These are phyloP conservation scores for Orius laevigatus DNA, from an alignment of 1,140 invertebrate species.

Conservation along the genomic window DNA sequence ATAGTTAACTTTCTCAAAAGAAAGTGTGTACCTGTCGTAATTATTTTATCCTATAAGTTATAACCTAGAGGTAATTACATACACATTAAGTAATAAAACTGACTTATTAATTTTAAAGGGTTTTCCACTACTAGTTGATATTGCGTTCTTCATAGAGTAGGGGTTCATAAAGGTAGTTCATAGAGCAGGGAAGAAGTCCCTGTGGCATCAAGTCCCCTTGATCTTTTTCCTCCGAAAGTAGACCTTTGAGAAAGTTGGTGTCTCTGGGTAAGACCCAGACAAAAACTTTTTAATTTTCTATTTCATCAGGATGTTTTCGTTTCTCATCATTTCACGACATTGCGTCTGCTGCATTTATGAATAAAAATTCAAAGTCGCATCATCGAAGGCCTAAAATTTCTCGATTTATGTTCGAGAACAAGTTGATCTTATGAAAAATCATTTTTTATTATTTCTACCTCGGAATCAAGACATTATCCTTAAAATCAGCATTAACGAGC, in stretches of 20 bases:
- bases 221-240: slow-evolving; percentile 82
- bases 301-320: slow-evolving; percentile 49
- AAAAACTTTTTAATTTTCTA: slow-evolving; percentile 11
- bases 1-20: too few relatives aligned
- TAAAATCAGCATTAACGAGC: slow-evolving; percentile 1
- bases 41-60: too few relatives aligned
- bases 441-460: slow-evolving; percentile 33
- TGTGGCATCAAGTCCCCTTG: too few relatives aligned
- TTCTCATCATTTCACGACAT: slow-evolving; percentile 77
- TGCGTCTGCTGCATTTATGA: slow-evolving; percentile 61
- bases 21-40: too few relatives aligned
- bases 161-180: too few relatives aligned
- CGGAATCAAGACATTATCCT: slow-evolving; percentile 17
- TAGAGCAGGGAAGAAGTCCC: too few relatives aligned
- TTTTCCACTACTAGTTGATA: too few relatives aligned
- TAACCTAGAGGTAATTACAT: too few relatives aligned
- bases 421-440: slow-evolving; percentile 37
- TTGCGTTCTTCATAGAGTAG: too few relatives aligned
- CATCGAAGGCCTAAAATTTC: slow-evolving; percentile 24
- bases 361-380: slow-evolving; percentile 34
- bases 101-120: too few relatives aligned
- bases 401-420: slow-evolving; percentile 26
- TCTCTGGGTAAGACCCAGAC: too few relatives aligned
- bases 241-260: slow-evolving; percentile 50
- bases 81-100: too few relatives aligned